Evolutionary conservation across 2,113 vertebrate species (phyloP), one percentile per base, ranked within the genome.

Genomic region (Ceyx cyanopectus): DNA sequence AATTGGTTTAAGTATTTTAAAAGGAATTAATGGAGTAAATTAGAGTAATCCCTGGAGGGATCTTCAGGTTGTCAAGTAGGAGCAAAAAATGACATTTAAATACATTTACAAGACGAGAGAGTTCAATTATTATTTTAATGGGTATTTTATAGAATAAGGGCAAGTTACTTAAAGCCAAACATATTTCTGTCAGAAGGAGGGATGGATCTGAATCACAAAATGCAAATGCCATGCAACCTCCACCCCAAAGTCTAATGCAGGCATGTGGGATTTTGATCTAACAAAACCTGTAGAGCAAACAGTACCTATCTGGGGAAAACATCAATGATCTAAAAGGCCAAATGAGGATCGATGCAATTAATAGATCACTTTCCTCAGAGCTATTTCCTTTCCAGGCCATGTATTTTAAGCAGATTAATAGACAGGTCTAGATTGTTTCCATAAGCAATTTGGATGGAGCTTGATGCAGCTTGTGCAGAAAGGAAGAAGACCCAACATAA

Each of bases 341-440:
- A 40, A 86, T 63, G 26, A 70, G 19, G 51, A 91, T 91, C 73
- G 11, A 91, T 88, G 81, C n/a, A 56, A 53, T 86, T 90, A 93
- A 90, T 45, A 88, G 69, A 77, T 78, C 48, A 12, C 61, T 90
- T 81, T 90, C 85, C 82, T 88, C 32, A 30, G 41, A 63, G 60
- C 48, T 93, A 56, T 90, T 95, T 91, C 63, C 34, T 90, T 95
- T 91, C 63, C 34, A n/a, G 24, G 9, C 60, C 17, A 6, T 45
- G 37, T 57, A 63, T 93, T 81, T 90, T 82, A 91, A 90, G 60
- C 68, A 91, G 72, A 91, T 83, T 90, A 92, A 91, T 83, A 87
- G 92, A 70, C 18, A 82, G 70, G 56, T 60, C 81, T 58, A 66
- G 51, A 45, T 77, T 67, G 56, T 94, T 93, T 83, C 72, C 70